Evolutionary conservation across 1,140 invertebrate species (phyloP).

Genomic region (Nasonia longicornis): DNA sequence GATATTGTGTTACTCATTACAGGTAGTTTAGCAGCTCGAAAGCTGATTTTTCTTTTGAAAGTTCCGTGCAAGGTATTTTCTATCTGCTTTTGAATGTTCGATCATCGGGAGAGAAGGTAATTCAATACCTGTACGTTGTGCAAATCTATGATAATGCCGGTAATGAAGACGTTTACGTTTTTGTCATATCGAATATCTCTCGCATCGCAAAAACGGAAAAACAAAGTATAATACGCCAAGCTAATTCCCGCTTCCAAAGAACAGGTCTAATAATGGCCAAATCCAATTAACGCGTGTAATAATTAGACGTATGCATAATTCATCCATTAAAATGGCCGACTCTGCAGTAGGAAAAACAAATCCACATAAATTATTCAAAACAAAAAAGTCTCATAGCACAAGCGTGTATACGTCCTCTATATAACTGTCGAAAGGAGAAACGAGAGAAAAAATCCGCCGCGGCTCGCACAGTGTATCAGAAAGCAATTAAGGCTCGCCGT

Average conservation of each 20-base stretch:
- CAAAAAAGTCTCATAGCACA: neutral
- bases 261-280: neutral
- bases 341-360: neutral
- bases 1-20: neutral
- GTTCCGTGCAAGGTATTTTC: neutral
- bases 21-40: neutral
- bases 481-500: constrained; percentile 32
- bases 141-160: no score
- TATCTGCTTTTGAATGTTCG: no score
- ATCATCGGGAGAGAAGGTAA: no score
- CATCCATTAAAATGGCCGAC: neutral
- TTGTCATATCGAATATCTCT: no score
- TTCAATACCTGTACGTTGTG: no score
- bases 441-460: constrained; percentile 9
- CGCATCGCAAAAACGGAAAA: no score
- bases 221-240: neutral
- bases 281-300: neutral
- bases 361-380: neutral
- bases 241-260: neutral
- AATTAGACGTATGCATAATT: constrained; percentile 1
- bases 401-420: no score
- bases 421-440: neutral
- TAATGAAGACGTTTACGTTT: no score
- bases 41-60: neutral
- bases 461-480: constrained; percentile 27